Conservation (phyloP, 2,888 invertebrate genomes). For the Chloroclystis v-ata region DNA sequence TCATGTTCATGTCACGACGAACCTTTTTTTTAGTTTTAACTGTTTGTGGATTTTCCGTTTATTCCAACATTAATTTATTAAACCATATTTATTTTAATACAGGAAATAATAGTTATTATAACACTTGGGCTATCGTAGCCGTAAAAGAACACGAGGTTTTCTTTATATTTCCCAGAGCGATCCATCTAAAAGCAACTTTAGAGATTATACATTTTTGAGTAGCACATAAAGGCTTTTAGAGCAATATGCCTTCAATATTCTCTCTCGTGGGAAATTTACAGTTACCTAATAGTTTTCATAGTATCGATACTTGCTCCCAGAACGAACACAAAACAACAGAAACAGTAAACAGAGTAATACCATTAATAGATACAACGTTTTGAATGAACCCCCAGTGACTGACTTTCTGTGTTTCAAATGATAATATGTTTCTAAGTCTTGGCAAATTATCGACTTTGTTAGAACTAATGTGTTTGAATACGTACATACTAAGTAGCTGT, state of each 20-base stretch:
- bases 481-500: too few species aligned
- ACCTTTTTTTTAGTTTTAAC: too few species aligned
- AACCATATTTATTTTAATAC: too few species aligned
- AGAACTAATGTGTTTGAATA: background rate
- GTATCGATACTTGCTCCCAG: constrained; percentile 21
- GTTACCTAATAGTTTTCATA: constrained; percentile 17
- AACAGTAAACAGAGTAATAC: constrained; percentile 10
- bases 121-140: too few species aligned
- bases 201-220: constrained; percentile 4
- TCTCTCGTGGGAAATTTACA: constrained; percentile 54
- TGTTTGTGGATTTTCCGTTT: too few species aligned
- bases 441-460: background rate
- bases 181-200: constrained; percentile 2
- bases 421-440: background rate
- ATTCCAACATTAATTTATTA: too few species aligned
- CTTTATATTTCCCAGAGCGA: background rate
- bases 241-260: constrained; percentile 10
- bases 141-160: too few species aligned
- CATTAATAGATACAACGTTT: constrained; percentile 16
- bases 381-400: constrained; percentile 13
- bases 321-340: constrained; percentile 20
- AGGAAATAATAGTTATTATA: too few species aligned
- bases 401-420: constrained; percentile 8
- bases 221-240: constrained; percentile 5
- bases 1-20: too few species aligned